Percentiles rank a stretch among this genome's conserved stretches.
Evolutionary conservation across 2,888 invertebrate species (phyloP).

Genomic region (Sipha maydis): DNA sequence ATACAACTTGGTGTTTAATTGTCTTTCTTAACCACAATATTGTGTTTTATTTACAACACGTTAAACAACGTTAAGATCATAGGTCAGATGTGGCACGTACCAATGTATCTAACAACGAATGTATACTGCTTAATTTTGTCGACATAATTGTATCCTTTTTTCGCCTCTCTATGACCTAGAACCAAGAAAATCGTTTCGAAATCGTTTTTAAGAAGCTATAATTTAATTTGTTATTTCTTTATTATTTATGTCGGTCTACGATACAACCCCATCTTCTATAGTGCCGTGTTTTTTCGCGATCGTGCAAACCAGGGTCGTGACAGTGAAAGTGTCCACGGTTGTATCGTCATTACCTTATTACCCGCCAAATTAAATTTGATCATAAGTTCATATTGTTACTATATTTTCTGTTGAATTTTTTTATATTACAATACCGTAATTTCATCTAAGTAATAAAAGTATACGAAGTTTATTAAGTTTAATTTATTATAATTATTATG

Average conservation of each 20-base stretch:
- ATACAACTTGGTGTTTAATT: neutral
- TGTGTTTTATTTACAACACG: neutral
- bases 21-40: neutral
- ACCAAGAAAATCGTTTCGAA: slow-evolving; percentile 49
- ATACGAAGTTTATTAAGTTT: no score
- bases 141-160: slow-evolving; percentile 37
- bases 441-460: no score
- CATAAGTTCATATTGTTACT: slow-evolving; percentile 8
- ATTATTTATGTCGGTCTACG: slow-evolving; percentile 18
- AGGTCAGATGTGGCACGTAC: slow-evolving; percentile 42
- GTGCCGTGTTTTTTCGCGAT: slow-evolving; percentile 27
- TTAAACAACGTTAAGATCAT: slow-evolving; percentile 13
- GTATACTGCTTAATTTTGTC: slow-evolving; percentile 28
- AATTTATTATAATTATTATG: no score
- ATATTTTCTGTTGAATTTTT: neutral
- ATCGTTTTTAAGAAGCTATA: slow-evolving; percentile 38
- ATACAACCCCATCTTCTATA: neutral
- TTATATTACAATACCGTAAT: no score
- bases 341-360: neutral
- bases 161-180: slow-evolving; percentile 53
- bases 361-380: slow-evolving; percentile 14
- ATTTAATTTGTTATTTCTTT: slow-evolving; percentile 29
- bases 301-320: slow-evolving; percentile 53
- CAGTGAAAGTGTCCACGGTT: slow-evolving; percentile 51
- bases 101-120: no score